Evolutionary conservation across 2,888 invertebrate species (phyloP), one percentile per base, ranked within the genome.

Genomic region (Zeuzera pyrina): DNA sequence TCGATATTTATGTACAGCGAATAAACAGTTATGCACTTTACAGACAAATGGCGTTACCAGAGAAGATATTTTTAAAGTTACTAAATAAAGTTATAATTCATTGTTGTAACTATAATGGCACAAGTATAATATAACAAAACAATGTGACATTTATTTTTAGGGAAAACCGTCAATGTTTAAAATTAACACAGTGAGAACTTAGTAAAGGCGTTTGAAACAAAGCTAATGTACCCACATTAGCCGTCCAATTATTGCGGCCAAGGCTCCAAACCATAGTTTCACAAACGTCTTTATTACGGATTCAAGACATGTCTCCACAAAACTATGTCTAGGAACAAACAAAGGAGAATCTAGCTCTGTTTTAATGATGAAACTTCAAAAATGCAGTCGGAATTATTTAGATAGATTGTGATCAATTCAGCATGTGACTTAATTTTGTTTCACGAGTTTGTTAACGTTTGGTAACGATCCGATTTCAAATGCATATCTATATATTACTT

Each of bases 261-360:
- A 77, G 79, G 81, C 50, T 57, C 25, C 8, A n/a, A 19, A 30
- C 14, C 43, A 53, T 50, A 54, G 60, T 76, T 76, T 66, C 71
- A 67, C 66, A 73, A 77, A 70, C 57, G 19, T 19, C 32, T 34
- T 42, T 39, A 39, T 76, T 72, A 72, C 54, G 44, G 43, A 78
- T 74, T 71, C 78, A 45, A 39, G 42, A 45, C 56, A 52, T 57
- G 58, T 64, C 50, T 41, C 39, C 43, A 42, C 36, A 43, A 45
- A 47, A 49, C 46, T 49, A 37, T 42, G 44, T 46, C 45, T 53
- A 50, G 61, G 51, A 60, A 74, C 68, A 72, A 60, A 74, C 68
- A 72, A 73, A 61, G 59, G 26, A 31, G 48, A 46, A 42, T 46
- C 50, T 57, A 50, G 52, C 48, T 21, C 6, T 55, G 50, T 46